These are phyloP conservation scores for Aythya fuligula DNA, from an alignment of 2,797 vertebrate genomes.

Conservation along the genomic window DNA sequence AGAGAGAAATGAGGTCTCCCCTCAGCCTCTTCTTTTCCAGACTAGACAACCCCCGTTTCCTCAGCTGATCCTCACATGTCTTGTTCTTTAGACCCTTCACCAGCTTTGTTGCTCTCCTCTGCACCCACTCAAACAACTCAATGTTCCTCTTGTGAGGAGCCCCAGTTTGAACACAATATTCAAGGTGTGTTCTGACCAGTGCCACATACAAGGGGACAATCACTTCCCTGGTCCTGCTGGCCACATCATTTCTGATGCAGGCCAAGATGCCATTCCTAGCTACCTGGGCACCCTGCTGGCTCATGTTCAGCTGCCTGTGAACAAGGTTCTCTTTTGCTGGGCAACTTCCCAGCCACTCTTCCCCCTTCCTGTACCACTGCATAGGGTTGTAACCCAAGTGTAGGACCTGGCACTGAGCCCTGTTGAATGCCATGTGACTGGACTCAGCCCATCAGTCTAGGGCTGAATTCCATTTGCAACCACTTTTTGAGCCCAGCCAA, in stretches of 20 bases:
- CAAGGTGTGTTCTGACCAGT: neutral
- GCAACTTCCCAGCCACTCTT: neutral
- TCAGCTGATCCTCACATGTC: neutral
- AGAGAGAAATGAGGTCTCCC: neutral
- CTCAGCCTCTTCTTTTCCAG: neutral
- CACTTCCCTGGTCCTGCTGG: neutral
- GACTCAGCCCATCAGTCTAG: neutral
- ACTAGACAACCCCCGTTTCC: neutral
- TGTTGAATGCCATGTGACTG: neutral
- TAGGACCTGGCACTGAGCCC: neutral
- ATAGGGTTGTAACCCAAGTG: neutral
- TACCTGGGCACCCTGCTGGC: neutral
- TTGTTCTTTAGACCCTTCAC: neutral
- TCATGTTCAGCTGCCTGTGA: neutral
- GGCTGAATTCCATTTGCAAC: neutral
- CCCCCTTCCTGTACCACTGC: neutral
- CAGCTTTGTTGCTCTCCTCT: neutral
- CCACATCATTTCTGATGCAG: neutral
- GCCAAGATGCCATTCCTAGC: neutral
- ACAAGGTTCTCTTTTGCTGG: neutral
- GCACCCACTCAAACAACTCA: neutral
- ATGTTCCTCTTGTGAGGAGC: neutral
- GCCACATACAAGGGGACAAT: neutral
- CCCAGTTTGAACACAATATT: neutral
- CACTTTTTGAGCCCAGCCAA: neutral